Conservation (phyloP, 2,888 invertebrate species). For the Lucinisca nassula region DNA sequence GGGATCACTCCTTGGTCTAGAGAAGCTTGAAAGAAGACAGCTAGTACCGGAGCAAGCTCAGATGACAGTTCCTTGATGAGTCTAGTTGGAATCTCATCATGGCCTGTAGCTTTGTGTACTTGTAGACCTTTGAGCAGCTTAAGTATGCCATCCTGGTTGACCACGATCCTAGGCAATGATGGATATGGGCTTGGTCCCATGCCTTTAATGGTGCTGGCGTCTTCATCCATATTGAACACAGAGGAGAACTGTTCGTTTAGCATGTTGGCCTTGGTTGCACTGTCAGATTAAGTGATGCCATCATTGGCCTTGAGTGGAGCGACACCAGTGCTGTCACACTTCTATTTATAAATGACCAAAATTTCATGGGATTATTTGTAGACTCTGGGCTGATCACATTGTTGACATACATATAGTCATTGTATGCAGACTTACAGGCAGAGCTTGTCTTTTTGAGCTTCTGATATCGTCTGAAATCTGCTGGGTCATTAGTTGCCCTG, state of each 20-base stretch:
- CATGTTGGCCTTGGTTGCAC: no score
- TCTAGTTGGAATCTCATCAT: not conserved
- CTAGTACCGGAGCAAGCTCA: not conserved
- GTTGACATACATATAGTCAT: not conserved
- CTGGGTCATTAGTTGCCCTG: not conserved
- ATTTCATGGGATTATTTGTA: not conserved
- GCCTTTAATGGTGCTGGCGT: no score
- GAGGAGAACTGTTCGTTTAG: no score
- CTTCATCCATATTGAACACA: no score
- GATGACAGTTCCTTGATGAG: not conserved
- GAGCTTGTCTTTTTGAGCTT: not conserved
- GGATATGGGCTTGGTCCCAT: no score
- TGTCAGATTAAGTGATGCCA: no score
- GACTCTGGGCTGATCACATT: not conserved
- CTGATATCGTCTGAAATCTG: not conserved
- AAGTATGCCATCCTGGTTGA: no score
- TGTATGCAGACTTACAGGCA: not conserved
- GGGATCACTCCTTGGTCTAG: not conserved
- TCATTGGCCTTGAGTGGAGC: no score
- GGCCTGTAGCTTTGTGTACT: no score
- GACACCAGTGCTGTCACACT: not conserved
- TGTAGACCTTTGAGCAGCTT: no score
- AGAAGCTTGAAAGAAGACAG: conserved; percentile 23
- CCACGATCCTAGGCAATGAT: no score
- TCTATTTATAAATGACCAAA: not conserved